Conservation (phyloP, 2,888 invertebrate species). For the Panorpa germanica region DNA sequence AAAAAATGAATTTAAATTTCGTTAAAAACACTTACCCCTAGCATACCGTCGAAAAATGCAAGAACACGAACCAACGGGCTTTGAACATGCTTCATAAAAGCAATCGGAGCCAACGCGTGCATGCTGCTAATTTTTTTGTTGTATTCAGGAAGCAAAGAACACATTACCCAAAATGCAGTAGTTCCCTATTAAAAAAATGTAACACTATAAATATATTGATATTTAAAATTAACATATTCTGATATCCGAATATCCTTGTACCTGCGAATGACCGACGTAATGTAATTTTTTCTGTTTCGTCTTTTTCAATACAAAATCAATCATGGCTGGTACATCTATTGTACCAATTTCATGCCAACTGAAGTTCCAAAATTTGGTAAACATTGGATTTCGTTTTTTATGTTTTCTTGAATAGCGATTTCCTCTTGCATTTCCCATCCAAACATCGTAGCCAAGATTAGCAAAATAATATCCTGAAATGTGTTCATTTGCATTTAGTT, state of each 20-base stretch:
- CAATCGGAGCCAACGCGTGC: slow-evolving; percentile 40
- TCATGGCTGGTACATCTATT: slow-evolving; percentile 56
- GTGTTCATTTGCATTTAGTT: background rate
- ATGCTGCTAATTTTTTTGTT: slow-evolving; percentile 35
- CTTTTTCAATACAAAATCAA: slow-evolving; percentile 38
- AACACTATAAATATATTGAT: no score
- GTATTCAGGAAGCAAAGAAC: slow-evolving; percentile 33
- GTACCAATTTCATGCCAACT: slow-evolving; percentile 63
- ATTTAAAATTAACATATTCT: no score
- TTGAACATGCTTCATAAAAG: slow-evolving; percentile 27
- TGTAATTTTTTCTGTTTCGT: slow-evolving; percentile 36
- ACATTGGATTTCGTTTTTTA: slow-evolving; percentile 25
- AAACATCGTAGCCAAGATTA: slow-evolving; percentile 53
- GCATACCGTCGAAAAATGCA: slow-evolving; percentile 25
- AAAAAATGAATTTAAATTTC: slow-evolving; percentile 3
- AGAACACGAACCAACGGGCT: slow-evolving; percentile 30
- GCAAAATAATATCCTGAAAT: slow-evolving; percentile 27
- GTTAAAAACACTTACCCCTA: slow-evolving; percentile 26
- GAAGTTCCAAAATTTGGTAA: slow-evolving; percentile 33
- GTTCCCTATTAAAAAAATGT: no score
- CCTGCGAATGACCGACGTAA: slow-evolving; percentile 52
- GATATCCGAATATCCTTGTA: no score
- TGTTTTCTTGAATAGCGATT: slow-evolving; percentile 36
- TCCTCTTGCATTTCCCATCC: slow-evolving; percentile 69
- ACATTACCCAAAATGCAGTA: slow-evolving; percentile 39